Conservation (phyloP, 2,888 invertebrate genomes). For the Caenorhabditis japonica region DNA sequence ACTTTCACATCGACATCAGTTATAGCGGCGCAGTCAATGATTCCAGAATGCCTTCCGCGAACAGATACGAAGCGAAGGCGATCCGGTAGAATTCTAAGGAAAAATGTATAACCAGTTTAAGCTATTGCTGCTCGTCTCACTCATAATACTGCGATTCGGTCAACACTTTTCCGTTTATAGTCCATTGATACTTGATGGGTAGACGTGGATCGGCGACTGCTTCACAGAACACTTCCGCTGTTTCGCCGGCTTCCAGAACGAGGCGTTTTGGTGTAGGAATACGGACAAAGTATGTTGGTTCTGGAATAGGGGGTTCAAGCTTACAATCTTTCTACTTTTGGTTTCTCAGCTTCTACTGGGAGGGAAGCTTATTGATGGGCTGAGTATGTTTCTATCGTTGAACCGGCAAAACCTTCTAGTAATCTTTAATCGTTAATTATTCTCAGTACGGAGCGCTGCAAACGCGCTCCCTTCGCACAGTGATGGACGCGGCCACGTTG, state of each 20-base stretch:
- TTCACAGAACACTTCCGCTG: slow-evolving; percentile 65
- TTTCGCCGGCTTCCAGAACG: slow-evolving; percentile 69
- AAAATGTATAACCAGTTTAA: not conserved
- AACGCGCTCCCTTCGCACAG: no score
- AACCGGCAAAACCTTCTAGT: no score
- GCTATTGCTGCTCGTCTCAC: slow-evolving; percentile 30
- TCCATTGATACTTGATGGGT: slow-evolving; percentile 72
- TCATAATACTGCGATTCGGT: slow-evolving; percentile 59
- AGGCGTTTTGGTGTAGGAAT: slow-evolving; percentile 71
- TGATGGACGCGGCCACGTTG: no score
- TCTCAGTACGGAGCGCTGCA: no score
- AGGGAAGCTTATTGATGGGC: no score
- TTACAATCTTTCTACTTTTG: no score
- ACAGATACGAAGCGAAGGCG: slow-evolving; percentile 64
- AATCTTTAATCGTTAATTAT: no score
- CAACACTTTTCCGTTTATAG: slow-evolving; percentile 66
- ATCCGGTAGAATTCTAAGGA: slow-evolving; percentile 56
- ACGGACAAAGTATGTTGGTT: slow-evolving; percentile 74
- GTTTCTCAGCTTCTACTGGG: no score
- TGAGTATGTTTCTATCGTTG: no score
- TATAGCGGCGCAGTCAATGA: slow-evolving; percentile 72
- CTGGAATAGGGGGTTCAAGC: slow-evolving; percentile 67
- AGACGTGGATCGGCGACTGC: slow-evolving; percentile 73
- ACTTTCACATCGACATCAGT: slow-evolving; percentile 76
- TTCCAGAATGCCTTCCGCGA: slow-evolving; percentile 74